Conservation (phyloP, 1,140 invertebrate species). For the Papilio helenus region DNA sequence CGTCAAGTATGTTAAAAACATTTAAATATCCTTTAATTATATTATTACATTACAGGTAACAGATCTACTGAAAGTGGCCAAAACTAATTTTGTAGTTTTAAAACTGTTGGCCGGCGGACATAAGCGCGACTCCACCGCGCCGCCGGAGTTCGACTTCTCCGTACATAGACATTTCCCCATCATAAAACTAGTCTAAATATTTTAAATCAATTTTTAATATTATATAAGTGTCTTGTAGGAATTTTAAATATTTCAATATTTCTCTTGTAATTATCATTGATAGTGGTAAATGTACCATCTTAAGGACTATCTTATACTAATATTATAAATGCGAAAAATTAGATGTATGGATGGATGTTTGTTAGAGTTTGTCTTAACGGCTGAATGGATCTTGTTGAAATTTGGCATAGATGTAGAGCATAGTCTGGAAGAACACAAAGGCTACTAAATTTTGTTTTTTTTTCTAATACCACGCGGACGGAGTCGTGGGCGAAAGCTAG, state of each 20-base stretch:
- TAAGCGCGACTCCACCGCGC: slow-evolving; percentile 91
- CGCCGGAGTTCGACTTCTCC: slow-evolving; percentile 96
- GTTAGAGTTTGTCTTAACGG: no score
- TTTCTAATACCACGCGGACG: no score
- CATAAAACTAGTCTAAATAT: slow-evolving; percentile 87
- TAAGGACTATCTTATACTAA: no score
- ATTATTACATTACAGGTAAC: slow-evolving; percentile 85
- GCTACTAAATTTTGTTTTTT: no score
- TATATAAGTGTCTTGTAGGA: not conserved
- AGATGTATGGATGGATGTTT: no score
- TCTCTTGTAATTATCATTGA: not conserved
- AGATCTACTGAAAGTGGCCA: slow-evolving; percentile 93
- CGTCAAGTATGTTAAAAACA: not conserved
- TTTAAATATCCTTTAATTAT: not conserved
- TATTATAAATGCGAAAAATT: no score
- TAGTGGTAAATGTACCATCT: no score
- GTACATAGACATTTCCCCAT: slow-evolving; percentile 95
- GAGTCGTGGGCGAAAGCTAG: no score
- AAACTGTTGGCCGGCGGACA: slow-evolving; percentile 95
- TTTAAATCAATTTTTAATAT: slow-evolving; percentile 6
- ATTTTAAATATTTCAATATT: not conserved
- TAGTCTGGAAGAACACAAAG: no score
- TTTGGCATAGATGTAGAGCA: no score
- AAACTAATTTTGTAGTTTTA: slow-evolving; percentile 97
- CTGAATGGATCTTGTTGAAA: no score